Conservation (phyloP, 2,888 invertebrate species). For the Heliconius ethilla region DNA sequence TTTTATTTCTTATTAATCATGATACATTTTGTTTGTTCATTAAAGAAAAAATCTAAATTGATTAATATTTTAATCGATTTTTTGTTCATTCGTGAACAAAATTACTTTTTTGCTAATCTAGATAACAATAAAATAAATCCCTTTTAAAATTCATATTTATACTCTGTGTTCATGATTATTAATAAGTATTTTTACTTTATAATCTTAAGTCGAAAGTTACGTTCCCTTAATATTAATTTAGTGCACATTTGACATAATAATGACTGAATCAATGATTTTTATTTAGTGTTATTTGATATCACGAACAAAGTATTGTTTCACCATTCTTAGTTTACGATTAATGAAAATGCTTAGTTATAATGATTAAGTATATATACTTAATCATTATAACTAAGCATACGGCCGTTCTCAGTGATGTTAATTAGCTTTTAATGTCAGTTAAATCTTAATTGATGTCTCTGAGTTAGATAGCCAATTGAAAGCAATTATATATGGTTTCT, state of each 20-base stretch:
- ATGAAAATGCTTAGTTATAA: neutral
- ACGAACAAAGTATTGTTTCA: constrained; percentile 28
- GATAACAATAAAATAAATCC: neutral
- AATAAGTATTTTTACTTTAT: neutral
- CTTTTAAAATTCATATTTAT: neutral
- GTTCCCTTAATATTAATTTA: constrained; percentile 15
- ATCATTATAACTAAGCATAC: too few species aligned
- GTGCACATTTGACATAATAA: constrained; percentile 23
- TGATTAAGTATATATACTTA: too few species aligned
- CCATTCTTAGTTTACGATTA: neutral
- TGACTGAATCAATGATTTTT: neutral
- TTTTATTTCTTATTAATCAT: too few species aligned
- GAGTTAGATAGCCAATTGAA: neutral
- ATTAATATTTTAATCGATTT: too few species aligned
- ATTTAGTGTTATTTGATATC: constrained; percentile 34
- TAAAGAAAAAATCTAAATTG: too few species aligned
- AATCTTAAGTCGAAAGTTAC: neutral
- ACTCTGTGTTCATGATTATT: neutral
- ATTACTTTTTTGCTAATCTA: too few species aligned
- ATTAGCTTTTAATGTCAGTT: neutral
- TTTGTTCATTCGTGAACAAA: too few species aligned
- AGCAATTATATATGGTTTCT: neutral
- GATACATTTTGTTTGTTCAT: too few species aligned
- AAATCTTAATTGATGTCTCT: neutral
- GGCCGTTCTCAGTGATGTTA: neutral